Conservation (phyloP, 1,140 invertebrate species). For the Schlechtendalia chinensis region DNA sequence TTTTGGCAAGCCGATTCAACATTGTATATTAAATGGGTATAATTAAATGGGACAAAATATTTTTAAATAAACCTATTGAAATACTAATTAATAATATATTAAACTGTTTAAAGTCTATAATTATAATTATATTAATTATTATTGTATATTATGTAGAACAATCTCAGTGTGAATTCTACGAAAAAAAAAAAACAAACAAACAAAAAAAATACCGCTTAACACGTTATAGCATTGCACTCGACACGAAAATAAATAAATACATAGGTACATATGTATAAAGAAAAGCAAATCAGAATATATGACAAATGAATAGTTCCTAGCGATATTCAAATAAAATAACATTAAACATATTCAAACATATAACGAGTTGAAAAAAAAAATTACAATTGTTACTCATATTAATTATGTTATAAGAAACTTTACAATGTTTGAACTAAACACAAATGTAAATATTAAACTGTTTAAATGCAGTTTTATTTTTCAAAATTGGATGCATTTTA, state of each 20-base stretch:
- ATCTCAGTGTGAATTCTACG: slow-evolving; percentile 25
- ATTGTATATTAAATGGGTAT: slow-evolving; percentile 34
- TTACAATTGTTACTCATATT: slow-evolving; percentile 26
- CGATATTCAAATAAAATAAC: slow-evolving; percentile 20
- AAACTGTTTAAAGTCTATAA: slow-evolving; percentile 42
- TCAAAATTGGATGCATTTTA: neutral
- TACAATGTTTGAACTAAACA: slow-evolving; percentile 28
- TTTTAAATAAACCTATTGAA: slow-evolving; percentile 40
- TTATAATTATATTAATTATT: slow-evolving; percentile 48
- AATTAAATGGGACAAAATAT: slow-evolving; percentile 36
- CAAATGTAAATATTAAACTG: slow-evolving; percentile 19
- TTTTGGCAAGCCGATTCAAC: slow-evolving; percentile 38
- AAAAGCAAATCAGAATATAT: slow-evolving; percentile 18
- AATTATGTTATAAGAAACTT: slow-evolving; percentile 13
- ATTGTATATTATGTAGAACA: slow-evolving; percentile 42
- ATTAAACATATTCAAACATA: slow-evolving; percentile 18
- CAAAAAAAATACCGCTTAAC: slow-evolving; percentile 34
- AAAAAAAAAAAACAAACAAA: slow-evolving; percentile 28
- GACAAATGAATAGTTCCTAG: slow-evolving; percentile 43
- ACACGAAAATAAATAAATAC: slow-evolving; percentile 46
- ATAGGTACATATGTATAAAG: slow-evolving; percentile 30
- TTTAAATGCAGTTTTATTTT: slow-evolving; percentile 28
- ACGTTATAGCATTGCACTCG: slow-evolving; percentile 46
- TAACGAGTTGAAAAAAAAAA: slow-evolving; percentile 31
- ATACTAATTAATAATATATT: slow-evolving; percentile 35